Base-by-base conservation (phyloP, 2,797 vertebrate genomes). In the Anisognathus igniventris region DNA sequence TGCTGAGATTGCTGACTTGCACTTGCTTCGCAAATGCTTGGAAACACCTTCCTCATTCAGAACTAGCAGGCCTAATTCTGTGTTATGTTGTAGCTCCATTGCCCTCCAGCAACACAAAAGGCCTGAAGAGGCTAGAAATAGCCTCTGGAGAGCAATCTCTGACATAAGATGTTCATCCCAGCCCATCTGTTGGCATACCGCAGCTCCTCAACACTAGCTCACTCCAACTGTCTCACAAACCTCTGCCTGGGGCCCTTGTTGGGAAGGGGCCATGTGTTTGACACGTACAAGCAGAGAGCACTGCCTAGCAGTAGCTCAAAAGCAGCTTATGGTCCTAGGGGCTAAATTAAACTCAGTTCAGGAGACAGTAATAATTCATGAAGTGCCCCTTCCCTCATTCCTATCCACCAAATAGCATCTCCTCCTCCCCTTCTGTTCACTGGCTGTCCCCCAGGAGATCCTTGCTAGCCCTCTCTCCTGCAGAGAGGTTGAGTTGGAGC, bases 1-100 rank as follows among this genome's bases (percentile, higher is more conserved):
- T 53, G 67, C 67, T 81, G 57, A 95, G 87, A 90, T 61, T 89
- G 80, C 77, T 92, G 93, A 89, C 67, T 95, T 87, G 68, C 31
- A 47, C 35, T 90, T 85, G 77, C 53, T 91, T 91, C 57, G 23
- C 65, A 94, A 93, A 57, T 64, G 67, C 21, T 85, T 85, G 67
- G 74, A 66, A 91, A 93, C 85, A 95, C 84, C 92, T 95, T 95
- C 48, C 53, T 82, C 61, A 40, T 93, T 94, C 90, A 93, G 86
- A 89, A 10, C 37, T 70, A 88, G 56, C 37, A 70, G 56, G 58
- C 71, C 67, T 88, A 76, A 65, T 87, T 93, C 77, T 61, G 31
- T 68, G 45, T 91, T 90, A 53, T 62, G 39, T 82, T 87, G 77
- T 87, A 91, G 39, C 39, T 89, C 72, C 20, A 1, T 80, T 93